Base-by-base conservation (phyloP, 2,888 invertebrate genomes). In the Erebia ligea region DNA sequence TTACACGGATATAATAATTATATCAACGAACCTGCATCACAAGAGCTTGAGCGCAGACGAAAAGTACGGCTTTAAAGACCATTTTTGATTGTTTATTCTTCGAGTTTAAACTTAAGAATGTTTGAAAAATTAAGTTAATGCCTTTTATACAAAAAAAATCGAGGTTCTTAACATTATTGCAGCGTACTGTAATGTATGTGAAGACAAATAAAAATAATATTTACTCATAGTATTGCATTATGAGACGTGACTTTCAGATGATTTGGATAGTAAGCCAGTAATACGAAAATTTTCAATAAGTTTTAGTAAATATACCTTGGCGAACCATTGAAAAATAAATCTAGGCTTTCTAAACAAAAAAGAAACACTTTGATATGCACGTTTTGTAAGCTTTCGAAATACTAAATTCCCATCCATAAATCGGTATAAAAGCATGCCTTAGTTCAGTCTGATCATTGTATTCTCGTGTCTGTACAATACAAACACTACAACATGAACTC, bases 11-110 rank as follows among this genome's bases (percentile, higher is more conserved):
- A 1, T 42, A 19, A 45, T 10, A 45, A 45, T 11, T 10, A 3
- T 61, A 5, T 61, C 61, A 19, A 61, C 61, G n/a, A 61, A 64
- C 65, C 65, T 66, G 56, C 66, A 42, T 9, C 45, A 66, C 17
- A 9, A 66, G 66, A 1, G 78, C 80, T 67, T 78, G 77, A n/a
- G 79, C 79, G 75, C 80, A 82, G 75, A 82, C 69, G 17, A 75
- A 71, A 17, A 80, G 59, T 15, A 79, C 71, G 56, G 75, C 67
- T 71, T 80, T 81, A 63, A 76, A 75, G 79, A 81, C 11, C 66
- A 66, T 66, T 21, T 42, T 66, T 15, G 15, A 56, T 66, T 45
- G 58, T 40, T 67, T 68, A 64, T 48, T 48, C 61, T 67, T 63
- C 9, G 63, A 21, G 19, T 45, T 68, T 40, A 57, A 69, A 61